Base-by-base conservation (phyloP, 2,888 invertebrate species). In the Microplitis deprimator region DNA sequence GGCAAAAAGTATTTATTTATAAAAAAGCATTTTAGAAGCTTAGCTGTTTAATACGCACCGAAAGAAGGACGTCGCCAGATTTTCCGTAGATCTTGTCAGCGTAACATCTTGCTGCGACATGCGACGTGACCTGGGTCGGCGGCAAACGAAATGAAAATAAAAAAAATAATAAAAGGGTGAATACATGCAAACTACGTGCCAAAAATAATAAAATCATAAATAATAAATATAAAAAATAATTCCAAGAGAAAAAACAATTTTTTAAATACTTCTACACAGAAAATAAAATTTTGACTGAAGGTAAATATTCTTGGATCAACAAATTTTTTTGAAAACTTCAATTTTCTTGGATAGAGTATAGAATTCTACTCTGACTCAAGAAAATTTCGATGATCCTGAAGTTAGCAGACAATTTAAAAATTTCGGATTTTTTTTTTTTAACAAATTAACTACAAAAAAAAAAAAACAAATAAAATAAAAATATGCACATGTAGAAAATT, bases 91-190 rank as follows among this genome's bases (percentile, higher is more conserved):
- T 84, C 88, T 87, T 79, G 89, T 85, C 77, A 85, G 87, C 65
- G 87, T 85, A 83, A 92, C 92, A 91, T 96, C 96, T 92, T 95
- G 82, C 72, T 96, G 96, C 86, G 96, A 96, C 89, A 96, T 94
- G 90, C 96, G 94, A 90, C 96, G 94, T 92, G 95, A 95, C 94
- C 96, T 96, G 93, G 90, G 77, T 92, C 91, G 40, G 50, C 39
- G 29, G 17, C 67, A 79, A 79, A 75, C 91, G 91, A 91, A 90
- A 88, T 90, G 90, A 91, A 91, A 88, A 91, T 90, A 91, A 75
- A 79, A 82, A 81, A 79, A 81, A 73, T 62, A 62, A 67, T 16
- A 59, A 79, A 80, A 79, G 83, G 38, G 85, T 86, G 83, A 85
- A 82, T 77, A 84, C 86, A 87, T 87, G 87, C 87, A 80, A 81